A percentile compares a stretch with the other conserved stretches of the same genome.
phyloP scores from a whole-genome alignment of 2,113 vertebrate genomes.

The Nicator chloris region DNA sequence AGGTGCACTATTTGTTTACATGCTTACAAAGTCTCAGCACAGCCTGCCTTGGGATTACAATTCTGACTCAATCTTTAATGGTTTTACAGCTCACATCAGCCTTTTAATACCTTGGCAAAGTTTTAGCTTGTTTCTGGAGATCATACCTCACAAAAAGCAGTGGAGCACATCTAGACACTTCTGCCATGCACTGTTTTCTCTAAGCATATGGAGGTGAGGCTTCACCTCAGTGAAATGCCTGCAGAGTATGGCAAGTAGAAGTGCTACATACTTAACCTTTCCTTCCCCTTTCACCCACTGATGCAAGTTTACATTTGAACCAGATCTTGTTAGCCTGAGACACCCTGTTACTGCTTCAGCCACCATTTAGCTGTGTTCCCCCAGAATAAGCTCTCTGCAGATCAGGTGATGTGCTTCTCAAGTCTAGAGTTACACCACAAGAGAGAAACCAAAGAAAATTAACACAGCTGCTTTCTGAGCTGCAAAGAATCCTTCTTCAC shows the following conservation, averaged over 20 bases:
- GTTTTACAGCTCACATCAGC: not conserved
- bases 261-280: not conserved
- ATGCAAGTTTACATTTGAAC: constrained; percentile 13
- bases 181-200: not conserved
- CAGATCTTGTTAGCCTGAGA: not conserved
- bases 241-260: not conserved
- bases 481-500: not conserved
- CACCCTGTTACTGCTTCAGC: not conserved
- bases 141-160: not conserved
- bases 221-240: not conserved
- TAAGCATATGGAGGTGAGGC: not conserved
- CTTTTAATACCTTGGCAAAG: not conserved
- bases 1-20: not conserved
- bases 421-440: not conserved
- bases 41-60: not conserved
- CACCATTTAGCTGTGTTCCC: not conserved
- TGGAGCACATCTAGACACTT: not conserved
- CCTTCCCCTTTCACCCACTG: not conserved
- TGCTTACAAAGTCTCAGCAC: not conserved
- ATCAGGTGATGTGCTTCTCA: not conserved
- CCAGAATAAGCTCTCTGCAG: not conserved
- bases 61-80: not conserved
- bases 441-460: not conserved
- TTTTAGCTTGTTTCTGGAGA: not conserved
- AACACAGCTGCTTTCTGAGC: not conserved